A percentile compares a stretch with the other conserved stretches of the same genome.
Conservation (phyloP, 2,888 invertebrate species). For the Odontomyia ornata region DNA sequence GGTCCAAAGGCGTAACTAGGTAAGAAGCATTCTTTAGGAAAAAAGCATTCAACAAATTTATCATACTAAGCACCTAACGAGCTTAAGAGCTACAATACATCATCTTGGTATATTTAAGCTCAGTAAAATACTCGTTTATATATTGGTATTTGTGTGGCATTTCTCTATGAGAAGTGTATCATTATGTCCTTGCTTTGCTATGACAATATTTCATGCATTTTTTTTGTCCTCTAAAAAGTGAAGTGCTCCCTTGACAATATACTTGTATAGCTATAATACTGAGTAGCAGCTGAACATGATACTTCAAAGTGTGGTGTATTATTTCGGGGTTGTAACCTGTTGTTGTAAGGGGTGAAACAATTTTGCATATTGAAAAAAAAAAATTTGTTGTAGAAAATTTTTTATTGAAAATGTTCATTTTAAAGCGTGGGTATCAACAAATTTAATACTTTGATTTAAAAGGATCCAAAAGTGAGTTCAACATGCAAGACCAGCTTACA, state of each 20-base stretch:
- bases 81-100: conserved; percentile 29
- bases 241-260: neutral
- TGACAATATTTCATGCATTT: neutral
- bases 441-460: no score
- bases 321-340: neutral
- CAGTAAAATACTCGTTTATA: neutral
- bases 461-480: no score
- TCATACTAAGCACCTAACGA: conserved; percentile 38
- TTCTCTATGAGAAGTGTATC: conserved; percentile 4
- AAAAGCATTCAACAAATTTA: conserved; percentile 33
- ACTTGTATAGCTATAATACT: no score
- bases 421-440: no score
- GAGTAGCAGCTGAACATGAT: no score
- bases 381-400: no score
- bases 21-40: neutral
- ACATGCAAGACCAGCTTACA: no score
- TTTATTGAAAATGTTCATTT: no score
- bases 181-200: neutral
- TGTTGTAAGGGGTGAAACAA: neutral
- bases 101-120: conserved; percentile 1
- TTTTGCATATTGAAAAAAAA: no score
- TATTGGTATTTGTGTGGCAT: conserved; percentile 10
- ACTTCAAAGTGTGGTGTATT: neutral
- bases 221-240: neutral
- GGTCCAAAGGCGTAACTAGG: no score